phyloP scores from a whole-genome alignment of 1,140 invertebrate species.

The Lordiphosa collinella region DNA sequence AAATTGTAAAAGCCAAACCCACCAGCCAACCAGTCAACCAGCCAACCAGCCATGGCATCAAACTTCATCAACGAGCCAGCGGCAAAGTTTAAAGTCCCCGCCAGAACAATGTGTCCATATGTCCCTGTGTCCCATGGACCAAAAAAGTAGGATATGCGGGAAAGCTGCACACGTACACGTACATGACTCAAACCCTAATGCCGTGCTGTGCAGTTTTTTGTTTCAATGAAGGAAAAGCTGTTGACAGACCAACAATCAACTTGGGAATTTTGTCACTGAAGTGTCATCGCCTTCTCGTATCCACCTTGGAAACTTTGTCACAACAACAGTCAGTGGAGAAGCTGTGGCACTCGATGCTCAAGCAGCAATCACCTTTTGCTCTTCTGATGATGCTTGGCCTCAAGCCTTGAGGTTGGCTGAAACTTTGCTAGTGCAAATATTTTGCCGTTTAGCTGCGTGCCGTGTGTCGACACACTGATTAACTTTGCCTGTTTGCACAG shows the following conservation, averaged over 20 bases:
- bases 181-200: slow-evolving; percentile 29
- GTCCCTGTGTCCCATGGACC: background rate
- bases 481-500: slow-evolving; percentile 63
- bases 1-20: slow-evolving; percentile 25
- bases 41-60: slow-evolving; percentile 57
- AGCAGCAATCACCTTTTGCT: slow-evolving; percentile 54
- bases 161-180: slow-evolving; percentile 41
- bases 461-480: slow-evolving; percentile 70
- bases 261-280: slow-evolving; percentile 75
- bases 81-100: slow-evolving; percentile 62
- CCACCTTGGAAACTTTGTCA: slow-evolving; percentile 57
- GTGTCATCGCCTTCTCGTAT: slow-evolving; percentile 57
- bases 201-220: slow-evolving; percentile 49
- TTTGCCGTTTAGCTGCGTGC: slow-evolving; percentile 74
- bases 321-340: slow-evolving; percentile 34
- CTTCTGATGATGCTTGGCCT: slow-evolving; percentile 51
- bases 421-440: slow-evolving; percentile 64
- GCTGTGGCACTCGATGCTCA: slow-evolving; percentile 56
- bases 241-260: slow-evolving; percentile 78
- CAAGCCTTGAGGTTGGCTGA: slow-evolving; percentile 31
- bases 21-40: slow-evolving; percentile 56
- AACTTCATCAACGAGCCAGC: slow-evolving; percentile 72
- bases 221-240: slow-evolving; percentile 67
- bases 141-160: slow-evolving; percentile 1
- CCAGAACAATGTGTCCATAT: slow-evolving; percentile 38